A percentile compares a stretch with the other conserved stretches of the same genome.
Evolutionary conservation across 2,113 vertebrate species (phyloP).

Genomic region (Myiopsitta monachus): DNA sequence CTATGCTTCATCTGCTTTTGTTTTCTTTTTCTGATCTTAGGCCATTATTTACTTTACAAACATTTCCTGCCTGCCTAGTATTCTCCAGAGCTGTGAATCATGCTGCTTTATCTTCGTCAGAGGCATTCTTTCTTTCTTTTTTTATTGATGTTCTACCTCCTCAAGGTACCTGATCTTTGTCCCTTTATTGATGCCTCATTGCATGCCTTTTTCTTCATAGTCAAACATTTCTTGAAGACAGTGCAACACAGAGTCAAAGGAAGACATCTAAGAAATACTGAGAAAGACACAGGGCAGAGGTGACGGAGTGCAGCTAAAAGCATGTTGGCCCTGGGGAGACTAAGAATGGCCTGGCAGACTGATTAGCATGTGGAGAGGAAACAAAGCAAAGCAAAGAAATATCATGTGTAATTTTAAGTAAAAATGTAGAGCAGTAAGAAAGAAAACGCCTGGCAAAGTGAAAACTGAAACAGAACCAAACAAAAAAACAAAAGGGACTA

Average conservation of each 20-base stretch:
- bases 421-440: neutral
- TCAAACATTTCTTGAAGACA: neutral
- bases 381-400: neutral
- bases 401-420: neutral
- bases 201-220: constrained; percentile 1
- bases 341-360: neutral
- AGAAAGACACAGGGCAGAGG: neutral
- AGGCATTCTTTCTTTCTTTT: neutral
- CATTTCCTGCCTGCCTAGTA: neutral
- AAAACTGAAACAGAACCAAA: neutral
- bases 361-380: neutral
- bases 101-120: neutral
- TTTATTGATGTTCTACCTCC: constrained; percentile 31
- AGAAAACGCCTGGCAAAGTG: neutral
- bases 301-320: neutral
- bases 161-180: constrained; percentile 36
- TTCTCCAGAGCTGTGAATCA: constrained; percentile 26
- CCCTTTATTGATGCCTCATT: constrained; percentile 36
- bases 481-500: neutral
- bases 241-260: neutral
- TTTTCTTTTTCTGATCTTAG: constrained; percentile 30
- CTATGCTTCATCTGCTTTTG: neutral
- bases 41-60: constrained; percentile 47
- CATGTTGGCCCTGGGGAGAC: neutral
- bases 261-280: neutral